Base-by-base conservation (phyloP, 2,113 vertebrate species). In the Prunella fulvescens region DNA sequence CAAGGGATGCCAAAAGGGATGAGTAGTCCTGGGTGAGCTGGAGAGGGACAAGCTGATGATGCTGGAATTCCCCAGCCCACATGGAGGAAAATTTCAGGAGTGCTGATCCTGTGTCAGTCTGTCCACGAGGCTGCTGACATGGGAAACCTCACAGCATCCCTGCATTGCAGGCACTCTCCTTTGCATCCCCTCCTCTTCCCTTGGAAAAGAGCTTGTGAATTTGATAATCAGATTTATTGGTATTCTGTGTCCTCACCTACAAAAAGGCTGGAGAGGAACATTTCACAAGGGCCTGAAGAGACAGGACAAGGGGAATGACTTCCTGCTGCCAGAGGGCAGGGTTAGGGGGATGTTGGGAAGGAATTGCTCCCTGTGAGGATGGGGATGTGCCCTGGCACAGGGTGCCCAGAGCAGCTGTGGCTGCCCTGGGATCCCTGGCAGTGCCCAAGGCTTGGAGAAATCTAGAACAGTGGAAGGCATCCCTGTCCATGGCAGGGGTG, bases 281-380 rank as follows among this genome's bases (percentile, higher is more conserved):
- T 44, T 50, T 37, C 45, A 64, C 28, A 67, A 26, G 7, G 24
- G 29, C 11, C 12, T 35, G 29, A 23, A 47, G 47, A 12, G n/a
- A 26, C 47, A 54, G 54, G 20, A 40, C 54, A 47, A 5, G 9
- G 29, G 31, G 11, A 47, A 67, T 26, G 28, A 8, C 7, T 58
- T 74, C n/a, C 24, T 4, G 10, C 5, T 74, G 69, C 19, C 61
- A 53, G 6, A 64, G 17, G 7, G 19, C 10, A 58, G 37, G 28
- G n/a, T 0, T 8, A 0, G 61, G 22, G 39, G 61, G 54, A 60
- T 12, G 15, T 4, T 61, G 61, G 47, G 61, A 2, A 45, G 54
- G 45, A 60, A 81, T 25, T 44, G 0, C 0, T 24, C 6, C 2
- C 50, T 37, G 61, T 0, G 14, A 67, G 61, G 53, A 4, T 15